Conservation (phyloP, 2,888 invertebrate genomes). For the Netelia fuscicornis region DNA sequence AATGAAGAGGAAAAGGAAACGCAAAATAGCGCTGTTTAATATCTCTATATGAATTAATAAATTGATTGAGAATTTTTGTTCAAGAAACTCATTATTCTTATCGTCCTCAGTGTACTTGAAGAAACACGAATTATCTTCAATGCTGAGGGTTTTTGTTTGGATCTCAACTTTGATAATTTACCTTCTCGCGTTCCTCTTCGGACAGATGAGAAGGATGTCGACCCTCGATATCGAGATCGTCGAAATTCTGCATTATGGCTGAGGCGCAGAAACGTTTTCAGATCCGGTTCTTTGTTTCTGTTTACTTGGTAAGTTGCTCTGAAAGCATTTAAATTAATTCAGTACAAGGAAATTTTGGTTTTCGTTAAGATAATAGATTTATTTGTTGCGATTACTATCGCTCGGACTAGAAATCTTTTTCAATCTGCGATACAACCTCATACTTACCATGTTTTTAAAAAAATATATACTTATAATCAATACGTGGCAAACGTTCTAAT, state of each 20-base stretch:
- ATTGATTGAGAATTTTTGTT: conserved; percentile 14
- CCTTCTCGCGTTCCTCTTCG: conserved; percentile 83
- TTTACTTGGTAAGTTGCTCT: conserved; percentile 14
- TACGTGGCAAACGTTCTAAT: conserved; percentile 1
- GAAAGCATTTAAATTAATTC: conserved; percentile 36
- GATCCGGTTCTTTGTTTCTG: conserved; percentile 1
- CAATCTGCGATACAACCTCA: conserved; percentile 57
- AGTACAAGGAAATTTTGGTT: not conserved
- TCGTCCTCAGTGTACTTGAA: not conserved
- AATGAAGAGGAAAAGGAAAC: not conserved
- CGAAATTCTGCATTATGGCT: conserved; percentile 82
- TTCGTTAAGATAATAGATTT: not conserved
- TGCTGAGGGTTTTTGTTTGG: conserved; percentile 42
- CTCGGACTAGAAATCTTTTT: not conserved
- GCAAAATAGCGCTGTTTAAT: conserved; percentile 31
- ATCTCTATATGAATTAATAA: not conserved
- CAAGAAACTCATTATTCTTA: not conserved
- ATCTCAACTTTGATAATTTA: conserved; percentile 71
- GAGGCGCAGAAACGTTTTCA: conserved; percentile 3
- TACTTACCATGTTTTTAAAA: conserved; percentile 59
- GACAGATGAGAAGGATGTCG: conserved; percentile 82
- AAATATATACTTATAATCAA: not conserved
- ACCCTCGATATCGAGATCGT: conserved; percentile 84
- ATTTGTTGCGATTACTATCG: not conserved
- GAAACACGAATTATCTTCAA: conserved; percentile 52